Percentiles rank a stretch among this genome's conserved stretches.
Evolutionary conservation across 2,888 invertebrate species (phyloP).

Genomic region (Merodon equestris): DNA sequence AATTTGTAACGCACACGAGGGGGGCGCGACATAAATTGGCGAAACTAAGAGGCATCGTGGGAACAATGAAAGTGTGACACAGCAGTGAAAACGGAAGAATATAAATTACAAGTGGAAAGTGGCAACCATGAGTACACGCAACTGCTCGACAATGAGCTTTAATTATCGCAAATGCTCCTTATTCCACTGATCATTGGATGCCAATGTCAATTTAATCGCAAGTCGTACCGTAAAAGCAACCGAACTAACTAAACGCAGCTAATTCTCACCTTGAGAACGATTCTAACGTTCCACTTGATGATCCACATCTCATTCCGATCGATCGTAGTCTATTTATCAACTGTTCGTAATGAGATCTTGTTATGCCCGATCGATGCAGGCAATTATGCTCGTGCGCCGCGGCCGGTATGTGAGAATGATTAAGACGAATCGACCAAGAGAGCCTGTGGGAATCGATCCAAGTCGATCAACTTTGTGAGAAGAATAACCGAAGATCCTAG

Average conservation of each 20-base stretch:
- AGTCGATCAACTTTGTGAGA: conserved; percentile 37
- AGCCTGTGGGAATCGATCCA: conserved; percentile 39
- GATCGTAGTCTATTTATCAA: conserved; percentile 43
- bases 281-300: conserved; percentile 66
- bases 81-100: too few species aligned
- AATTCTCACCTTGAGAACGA: conserved; percentile 58
- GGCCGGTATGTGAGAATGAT: conserved; percentile 58
- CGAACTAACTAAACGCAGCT: conserved; percentile 19
- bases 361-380: conserved; percentile 47
- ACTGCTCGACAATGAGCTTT: too few species aligned
- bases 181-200: conserved; percentile 51
- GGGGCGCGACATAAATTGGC: neutral
- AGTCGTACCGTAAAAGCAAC: conserved; percentile 20
- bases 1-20: conserved; percentile 37
- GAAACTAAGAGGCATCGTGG: too few species aligned
- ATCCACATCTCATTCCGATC: neutral
- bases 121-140: too few species aligned
- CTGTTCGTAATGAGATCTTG: conserved; percentile 65
- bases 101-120: too few species aligned
- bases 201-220: conserved; percentile 65
- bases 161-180: too few species aligned
- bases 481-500: conserved; percentile 56
- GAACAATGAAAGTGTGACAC: neutral
- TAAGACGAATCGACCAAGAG: conserved; percentile 24
- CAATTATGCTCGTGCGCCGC: conserved; percentile 26